Evolutionary conservation across 2,113 vertebrate genomes (phyloP), one percentile per base, ranked within the genome.

Genomic region (Campylomormyrus numenius): DNA sequence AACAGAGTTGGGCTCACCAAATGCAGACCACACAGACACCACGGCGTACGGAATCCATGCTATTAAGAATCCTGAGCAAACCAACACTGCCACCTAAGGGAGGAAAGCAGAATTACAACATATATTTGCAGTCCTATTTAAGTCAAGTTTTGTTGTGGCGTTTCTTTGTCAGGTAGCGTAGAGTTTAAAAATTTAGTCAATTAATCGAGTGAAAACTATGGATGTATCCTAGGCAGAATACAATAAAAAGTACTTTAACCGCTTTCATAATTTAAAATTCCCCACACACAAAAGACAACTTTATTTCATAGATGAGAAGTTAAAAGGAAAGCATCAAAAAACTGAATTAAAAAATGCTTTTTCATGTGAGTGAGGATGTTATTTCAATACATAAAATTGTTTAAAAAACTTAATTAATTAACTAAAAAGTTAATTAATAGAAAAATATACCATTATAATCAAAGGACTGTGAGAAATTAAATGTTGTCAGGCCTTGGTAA

Each of bases 31-130:
- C 90, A 99, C 96, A 0, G 97, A 98, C 24, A 98, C 98, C 7
- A 98, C 96, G 0, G 98, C 97, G 0, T 99, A 99, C 0, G 98
- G 98, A 90, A 99, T 98, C 98, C 98, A 99, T 19, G 98, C 98
- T 27, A 98, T 92, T 90, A 99, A 95, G 94, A 98, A 99, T 62
- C 98, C 98, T n/a, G 97, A 95, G 0, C 98, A 99, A 93, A 99
- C 98, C 96, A 99, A 92, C 98, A 99, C 98, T 0, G 98, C 97
- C 95, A 99, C 97, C 98, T 99, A 88, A 91, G 85, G 92, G 90
- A 3, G 94, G 77, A 93, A 62, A 66, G 13, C 35, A 93, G 58
- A 92, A 89, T 35, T 35, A 88, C 7, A 88, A 56, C 21, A 31
- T 58, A n/a, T 53, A 87, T 27, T 58, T 46, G 31, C 8, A 5